A percentile compares a stretch with the other conserved stretches of the same genome.
Conservation (phyloP, 1,140 invertebrate species). For the Pteromalus puparum region DNA sequence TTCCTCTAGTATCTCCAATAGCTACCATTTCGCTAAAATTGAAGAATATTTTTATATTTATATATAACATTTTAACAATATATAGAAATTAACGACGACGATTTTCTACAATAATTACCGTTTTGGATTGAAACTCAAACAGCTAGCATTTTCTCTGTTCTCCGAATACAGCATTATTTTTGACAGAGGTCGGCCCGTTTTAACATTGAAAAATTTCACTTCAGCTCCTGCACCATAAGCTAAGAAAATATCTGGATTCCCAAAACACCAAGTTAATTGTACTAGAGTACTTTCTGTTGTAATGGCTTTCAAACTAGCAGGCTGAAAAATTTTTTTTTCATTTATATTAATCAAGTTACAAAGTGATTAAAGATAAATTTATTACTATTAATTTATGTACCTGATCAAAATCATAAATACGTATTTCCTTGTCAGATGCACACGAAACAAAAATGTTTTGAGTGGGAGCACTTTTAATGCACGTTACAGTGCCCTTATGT, state of each 20-base stretch:
- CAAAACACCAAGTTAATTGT: constrained; percentile 67
- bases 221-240: constrained; percentile 65
- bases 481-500: constrained; percentile 68
- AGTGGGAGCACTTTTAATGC: constrained; percentile 67
- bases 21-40: constrained; percentile 20
- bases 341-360: background rate
- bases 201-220: constrained; percentile 67
- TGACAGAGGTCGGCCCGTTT: constrained; percentile 57
- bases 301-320: constrained; percentile 61
- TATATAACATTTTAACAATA: background rate
- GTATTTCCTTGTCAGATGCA: constrained; percentile 70
- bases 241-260: constrained; percentile 65
- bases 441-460: constrained; percentile 67
- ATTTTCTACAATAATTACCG: constrained; percentile 60
- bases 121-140: constrained; percentile 69
- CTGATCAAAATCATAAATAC: constrained; percentile 70
- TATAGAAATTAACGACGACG: background rate
- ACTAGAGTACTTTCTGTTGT: constrained; percentile 66
- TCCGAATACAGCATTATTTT: constrained; percentile 64
- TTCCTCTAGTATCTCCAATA: constrained; percentile 64
- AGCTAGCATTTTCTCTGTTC: constrained; percentile 64
- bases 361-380: background rate
- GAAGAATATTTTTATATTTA: background rate
- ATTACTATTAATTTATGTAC: constrained; percentile 56
- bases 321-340: constrained; percentile 54